Evolutionary conservation across 64 coral and sea anemone species (phyloP), one percentile per base, ranked within the genome.

Genomic region (Hydrozoanthus tunicans): DNA sequence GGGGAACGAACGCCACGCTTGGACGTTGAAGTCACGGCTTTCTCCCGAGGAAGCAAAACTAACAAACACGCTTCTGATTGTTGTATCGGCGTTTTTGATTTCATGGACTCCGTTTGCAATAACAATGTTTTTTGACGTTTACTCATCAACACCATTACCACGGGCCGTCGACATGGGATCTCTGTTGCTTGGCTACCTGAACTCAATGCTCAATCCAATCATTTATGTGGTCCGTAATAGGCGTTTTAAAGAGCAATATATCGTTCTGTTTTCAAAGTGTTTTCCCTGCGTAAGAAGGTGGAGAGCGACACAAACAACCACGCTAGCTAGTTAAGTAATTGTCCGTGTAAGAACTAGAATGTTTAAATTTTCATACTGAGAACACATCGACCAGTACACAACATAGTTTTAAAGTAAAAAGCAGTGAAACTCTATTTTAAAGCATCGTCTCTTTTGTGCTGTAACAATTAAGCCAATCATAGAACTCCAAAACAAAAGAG

Each of bases 41-140:
- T 79, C 89, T 26, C 20, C 89, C 5, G 75, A 91, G 66, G 89
- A 91, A 79, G 77, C 61, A 57, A 91, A 66, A 80, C 62, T 93
- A 12, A 93, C 92, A 20, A 89, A 79, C 15, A 93, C 92, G 5
- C 78, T 93, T 10, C 76, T 93, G 15, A 81, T 86, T 53, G 83
- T 93, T 7, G 84, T 93, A 9, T 76, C 78, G 3, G 83, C 70
- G 23, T 89, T 93, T 62, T 17, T 63, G 6, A 59, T 93, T 7
- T 93, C 76, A 51, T 93, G 86, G 92, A 25, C 85, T 55, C 92
- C 92, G 6, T 90, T 93, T 82, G 85, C 92, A 43, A 66, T 90
- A 71, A 89, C 85, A 24, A 93, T 90, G 92, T 79, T 93, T 60
- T 89, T 93, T 25, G 59, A 93, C 14, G 64, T 90, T 56, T 93